These are phyloP conservation scores for Agapornis canus DNA, from an alignment of 2,797 vertebrate genomes.

Conservation along the genomic window DNA sequence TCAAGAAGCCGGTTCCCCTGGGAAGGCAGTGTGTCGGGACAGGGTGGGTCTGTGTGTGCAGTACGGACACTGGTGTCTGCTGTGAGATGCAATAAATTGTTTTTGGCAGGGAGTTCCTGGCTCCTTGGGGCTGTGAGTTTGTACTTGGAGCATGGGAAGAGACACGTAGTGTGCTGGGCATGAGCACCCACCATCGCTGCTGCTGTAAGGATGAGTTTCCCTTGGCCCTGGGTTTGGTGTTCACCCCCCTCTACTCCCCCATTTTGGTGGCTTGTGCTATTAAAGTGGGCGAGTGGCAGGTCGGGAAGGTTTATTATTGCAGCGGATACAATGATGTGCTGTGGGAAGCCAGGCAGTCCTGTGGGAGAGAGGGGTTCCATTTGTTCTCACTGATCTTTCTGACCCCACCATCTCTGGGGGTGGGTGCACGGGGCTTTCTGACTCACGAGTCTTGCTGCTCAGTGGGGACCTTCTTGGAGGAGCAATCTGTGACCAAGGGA, in stretches of 20 bases:
- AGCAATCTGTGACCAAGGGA: background rate
- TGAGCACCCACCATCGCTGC: background rate
- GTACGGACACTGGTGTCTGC: background rate
- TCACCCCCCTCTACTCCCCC: background rate
- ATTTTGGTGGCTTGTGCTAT: background rate
- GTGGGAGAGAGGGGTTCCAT: background rate
- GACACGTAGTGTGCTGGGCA: background rate
- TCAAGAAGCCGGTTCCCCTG: background rate
- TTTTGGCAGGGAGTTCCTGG: conserved; percentile 17
- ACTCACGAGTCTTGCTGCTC: background rate
- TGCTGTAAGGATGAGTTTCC: background rate
- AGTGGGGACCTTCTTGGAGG: background rate
- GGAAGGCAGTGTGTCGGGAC: background rate
- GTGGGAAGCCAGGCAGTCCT: background rate
- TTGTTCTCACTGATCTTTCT: background rate
- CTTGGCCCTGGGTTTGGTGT: background rate
- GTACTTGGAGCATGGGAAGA: background rate
- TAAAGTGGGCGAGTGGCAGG: background rate
- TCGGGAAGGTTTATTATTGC: conserved; percentile 8
- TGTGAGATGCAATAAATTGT: conserved; percentile 51
- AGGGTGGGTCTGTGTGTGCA: background rate
- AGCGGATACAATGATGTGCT: background rate
- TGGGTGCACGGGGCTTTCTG: background rate
- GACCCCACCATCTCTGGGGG: background rate
- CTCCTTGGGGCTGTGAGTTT: conserved; percentile 1